phyloP scores from a whole-genome alignment of 2,888 invertebrate genomes.

The Parapristionchus giblindavisi region DNA sequence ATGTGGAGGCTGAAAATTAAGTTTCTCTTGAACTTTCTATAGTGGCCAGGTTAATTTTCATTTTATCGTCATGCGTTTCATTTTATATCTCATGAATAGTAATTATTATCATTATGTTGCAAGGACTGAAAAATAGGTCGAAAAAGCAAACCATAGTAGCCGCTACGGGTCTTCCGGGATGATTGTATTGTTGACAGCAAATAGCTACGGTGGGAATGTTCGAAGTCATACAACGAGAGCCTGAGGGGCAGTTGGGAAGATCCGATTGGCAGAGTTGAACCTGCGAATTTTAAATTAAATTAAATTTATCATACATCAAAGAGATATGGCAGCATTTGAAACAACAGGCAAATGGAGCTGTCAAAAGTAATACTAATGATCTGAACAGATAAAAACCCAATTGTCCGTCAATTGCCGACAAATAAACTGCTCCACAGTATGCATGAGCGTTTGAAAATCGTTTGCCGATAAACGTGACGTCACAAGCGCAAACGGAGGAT shows the following conservation, averaged over 20 bases:
- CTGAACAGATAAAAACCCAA: too few species aligned
- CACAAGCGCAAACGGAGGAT: too few species aligned
- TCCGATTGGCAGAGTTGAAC: constrained; percentile 57
- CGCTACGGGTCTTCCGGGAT: not conserved
- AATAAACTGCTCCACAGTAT: too few species aligned
- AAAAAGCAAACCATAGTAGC: not conserved
- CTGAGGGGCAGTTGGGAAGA: constrained; percentile 52
- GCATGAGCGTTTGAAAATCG: too few species aligned
- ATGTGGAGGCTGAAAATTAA: constrained; percentile 10
- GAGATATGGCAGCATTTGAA: too few species aligned
- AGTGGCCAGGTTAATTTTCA: not conserved
- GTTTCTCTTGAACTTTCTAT: not conserved
- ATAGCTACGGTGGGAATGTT: constrained; percentile 54
- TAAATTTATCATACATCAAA: too few species aligned
- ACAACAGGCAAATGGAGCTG: too few species aligned
- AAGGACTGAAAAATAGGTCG: not conserved
- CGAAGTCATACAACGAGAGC: constrained; percentile 57
- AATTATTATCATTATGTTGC: not conserved
- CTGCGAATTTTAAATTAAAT: constrained; percentile 34
- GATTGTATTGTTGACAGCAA: constrained; percentile 55
- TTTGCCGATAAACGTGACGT: too few species aligned
- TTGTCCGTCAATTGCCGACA: too few species aligned
- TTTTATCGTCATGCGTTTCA: not conserved
- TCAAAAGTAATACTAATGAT: too few species aligned
- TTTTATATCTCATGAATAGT: not conserved